A percentile compares a stretch with the other conserved stretches of the same genome.
Evolutionary conservation across 2,113 vertebrate genomes (phyloP).

Genomic region (Regulus satrapa): DNA sequence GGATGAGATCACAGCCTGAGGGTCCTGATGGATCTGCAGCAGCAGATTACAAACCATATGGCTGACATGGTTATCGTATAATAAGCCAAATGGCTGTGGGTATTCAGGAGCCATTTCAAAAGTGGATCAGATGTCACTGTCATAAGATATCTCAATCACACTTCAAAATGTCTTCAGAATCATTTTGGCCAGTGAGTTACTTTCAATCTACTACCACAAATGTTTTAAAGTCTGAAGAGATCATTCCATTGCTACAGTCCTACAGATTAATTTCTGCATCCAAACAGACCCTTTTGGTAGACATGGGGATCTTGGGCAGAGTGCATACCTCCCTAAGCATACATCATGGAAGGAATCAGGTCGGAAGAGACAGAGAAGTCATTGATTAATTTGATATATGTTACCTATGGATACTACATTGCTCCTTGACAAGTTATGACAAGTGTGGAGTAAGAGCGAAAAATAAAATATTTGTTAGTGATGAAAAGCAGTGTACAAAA

Average conservation of each 20-base stretch:
- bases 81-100: neutral
- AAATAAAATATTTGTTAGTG: conserved; percentile 27
- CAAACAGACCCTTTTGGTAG: neutral
- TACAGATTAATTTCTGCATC: neutral
- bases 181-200: neutral
- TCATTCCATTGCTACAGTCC: neutral
- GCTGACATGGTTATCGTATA: neutral
- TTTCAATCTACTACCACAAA: neutral
- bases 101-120: neutral
- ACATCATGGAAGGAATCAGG: neutral
- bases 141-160: neutral
- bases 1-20: neutral
- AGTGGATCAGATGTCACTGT: neutral
- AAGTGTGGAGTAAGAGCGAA: neutral
- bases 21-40: neutral
- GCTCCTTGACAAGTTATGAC: neutral
- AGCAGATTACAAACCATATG: neutral
- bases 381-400: neutral
- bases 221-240: neutral
- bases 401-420: neutral
- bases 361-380: neutral
- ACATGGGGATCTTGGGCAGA: neutral
- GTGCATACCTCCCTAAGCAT: neutral
- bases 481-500: conserved; percentile 1
- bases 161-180: neutral